Percentiles rank a stretch among this genome's conserved stretches.
Evolutionary conservation across 1,140 invertebrate genomes (phyloP).

Genomic region (Phymastichus coffea): DNA sequence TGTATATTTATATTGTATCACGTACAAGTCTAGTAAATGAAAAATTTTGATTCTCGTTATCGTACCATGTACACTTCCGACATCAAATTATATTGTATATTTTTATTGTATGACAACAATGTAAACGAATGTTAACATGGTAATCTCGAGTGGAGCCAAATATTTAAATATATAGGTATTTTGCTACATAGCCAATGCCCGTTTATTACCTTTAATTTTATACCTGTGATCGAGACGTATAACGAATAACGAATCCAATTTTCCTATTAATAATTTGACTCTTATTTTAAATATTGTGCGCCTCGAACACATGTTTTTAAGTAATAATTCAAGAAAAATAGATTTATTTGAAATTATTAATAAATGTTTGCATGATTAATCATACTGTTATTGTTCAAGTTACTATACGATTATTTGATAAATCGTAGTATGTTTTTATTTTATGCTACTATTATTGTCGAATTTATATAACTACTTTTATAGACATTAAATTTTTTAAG

Average conservation of each 20-base stretch:
- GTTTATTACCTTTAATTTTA: slow-evolving; percentile 21
- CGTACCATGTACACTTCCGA: slow-evolving; percentile 50
- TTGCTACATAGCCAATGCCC: slow-evolving; percentile 51
- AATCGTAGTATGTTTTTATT: slow-evolving; percentile 1
- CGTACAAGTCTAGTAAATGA: slow-evolving; percentile 37
- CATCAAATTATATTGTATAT: slow-evolving; percentile 51
- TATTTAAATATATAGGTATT: slow-evolving; percentile 55
- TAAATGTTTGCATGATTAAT: neutral
- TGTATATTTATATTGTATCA: slow-evolving; percentile 39
- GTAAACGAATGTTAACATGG: slow-evolving; percentile 43
- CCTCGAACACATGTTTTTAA: neutral
- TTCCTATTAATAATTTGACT: neutral
- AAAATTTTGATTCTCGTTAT: slow-evolving; percentile 38
- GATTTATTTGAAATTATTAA: slow-evolving; percentile 20
- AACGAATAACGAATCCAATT: neutral
- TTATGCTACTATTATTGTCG: neutral
- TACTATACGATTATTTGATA: neutral
- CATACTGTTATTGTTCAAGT: neutral
- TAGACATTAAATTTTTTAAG: neutral
- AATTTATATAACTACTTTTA: neutral
- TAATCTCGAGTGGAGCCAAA: slow-evolving; percentile 53
- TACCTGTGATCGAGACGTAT: neutral
- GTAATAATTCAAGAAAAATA: neutral
- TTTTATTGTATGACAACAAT: slow-evolving; percentile 40
- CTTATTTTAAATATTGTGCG: neutral